Evolutionary conservation across 2,888 invertebrate species (phyloP).

Genomic region (Blastobasis adustella): DNA sequence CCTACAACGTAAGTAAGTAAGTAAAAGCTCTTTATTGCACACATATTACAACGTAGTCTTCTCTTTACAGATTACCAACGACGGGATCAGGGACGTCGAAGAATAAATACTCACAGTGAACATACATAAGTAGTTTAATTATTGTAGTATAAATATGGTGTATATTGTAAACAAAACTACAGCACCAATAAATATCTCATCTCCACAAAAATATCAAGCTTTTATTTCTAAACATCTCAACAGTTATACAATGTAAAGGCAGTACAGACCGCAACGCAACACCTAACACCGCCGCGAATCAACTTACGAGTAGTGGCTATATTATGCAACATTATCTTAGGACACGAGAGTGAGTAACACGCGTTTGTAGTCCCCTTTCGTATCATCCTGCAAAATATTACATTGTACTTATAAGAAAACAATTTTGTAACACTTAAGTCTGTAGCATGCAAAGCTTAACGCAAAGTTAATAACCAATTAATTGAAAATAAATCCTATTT

Average conservation of each 20-base stretch:
- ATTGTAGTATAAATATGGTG: conserved; percentile 55
- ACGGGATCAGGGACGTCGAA: conserved; percentile 63
- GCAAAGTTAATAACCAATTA: conserved; percentile 23
- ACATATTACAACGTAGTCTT: conserved; percentile 4
- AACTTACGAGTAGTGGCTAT: conserved; percentile 28
- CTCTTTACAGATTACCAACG: conserved; percentile 59
- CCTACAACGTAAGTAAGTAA: no score
- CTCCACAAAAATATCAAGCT: conserved; percentile 71
- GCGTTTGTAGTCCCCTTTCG: conserved; percentile 81
- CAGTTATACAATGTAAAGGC: conserved; percentile 66
- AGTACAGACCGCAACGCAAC: conserved; percentile 22
- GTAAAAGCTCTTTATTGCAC: neutral
- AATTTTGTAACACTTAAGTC: conserved; percentile 12
- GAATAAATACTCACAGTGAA: conserved; percentile 40
- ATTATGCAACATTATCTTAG: conserved; percentile 46
- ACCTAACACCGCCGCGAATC: neutral
- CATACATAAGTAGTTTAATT: conserved; percentile 63
- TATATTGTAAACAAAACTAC: conserved; percentile 67
- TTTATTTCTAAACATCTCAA: conserved; percentile 52
- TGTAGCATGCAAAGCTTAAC: conserved; percentile 41
- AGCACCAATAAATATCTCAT: conserved; percentile 73
- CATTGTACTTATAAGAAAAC: conserved; percentile 38
- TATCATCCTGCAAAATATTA: conserved; percentile 78
- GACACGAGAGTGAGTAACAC: conserved; percentile 76
- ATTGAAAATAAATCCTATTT: conserved; percentile 33